Conservation (phyloP, 2,888 invertebrate genomes). For the Apoda limacodes region DNA sequence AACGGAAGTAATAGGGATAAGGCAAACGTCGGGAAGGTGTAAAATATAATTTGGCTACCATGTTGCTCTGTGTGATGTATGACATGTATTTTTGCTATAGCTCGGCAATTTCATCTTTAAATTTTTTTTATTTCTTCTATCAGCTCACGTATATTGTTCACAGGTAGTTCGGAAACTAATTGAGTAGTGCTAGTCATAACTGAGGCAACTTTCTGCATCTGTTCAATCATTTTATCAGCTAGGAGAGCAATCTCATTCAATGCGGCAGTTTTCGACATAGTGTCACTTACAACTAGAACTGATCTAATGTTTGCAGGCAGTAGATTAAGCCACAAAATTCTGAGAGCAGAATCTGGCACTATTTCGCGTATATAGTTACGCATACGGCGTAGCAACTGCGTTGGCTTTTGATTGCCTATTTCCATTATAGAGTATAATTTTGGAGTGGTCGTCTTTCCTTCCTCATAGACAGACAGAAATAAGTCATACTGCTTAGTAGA, state of each 20-base stretch:
- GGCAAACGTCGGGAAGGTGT: background rate
- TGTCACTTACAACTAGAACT: constrained; percentile 11
- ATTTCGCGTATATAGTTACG: constrained; percentile 14
- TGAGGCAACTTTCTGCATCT: constrained; percentile 4
- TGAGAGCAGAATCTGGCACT: constrained; percentile 16
- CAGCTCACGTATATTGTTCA: too few species aligned
- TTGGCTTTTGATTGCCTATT: constrained; percentile 18
- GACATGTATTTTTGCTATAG: background rate
- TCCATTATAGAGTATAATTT: too few species aligned
- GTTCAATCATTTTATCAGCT: constrained; percentile 9
- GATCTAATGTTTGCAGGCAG: constrained; percentile 13
- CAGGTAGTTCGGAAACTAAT: too few species aligned
- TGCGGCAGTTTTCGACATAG: constrained; percentile 4
- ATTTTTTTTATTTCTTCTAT: background rate
- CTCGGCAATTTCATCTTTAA: background rate
- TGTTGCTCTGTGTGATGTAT: too few species aligned
- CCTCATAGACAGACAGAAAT: too few species aligned
- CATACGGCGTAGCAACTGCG: constrained; percentile 19
- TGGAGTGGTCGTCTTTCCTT: too few species aligned
- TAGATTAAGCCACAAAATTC: constrained; percentile 17
- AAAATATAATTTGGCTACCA: background rate
- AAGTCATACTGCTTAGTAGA: too few species aligned
- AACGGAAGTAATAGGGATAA: too few species aligned
- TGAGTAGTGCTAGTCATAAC: background rate
- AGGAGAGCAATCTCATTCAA: constrained; percentile 10